Conservation (phyloP, 2,888 invertebrate species). For the Latrodectus elegans region DNA sequence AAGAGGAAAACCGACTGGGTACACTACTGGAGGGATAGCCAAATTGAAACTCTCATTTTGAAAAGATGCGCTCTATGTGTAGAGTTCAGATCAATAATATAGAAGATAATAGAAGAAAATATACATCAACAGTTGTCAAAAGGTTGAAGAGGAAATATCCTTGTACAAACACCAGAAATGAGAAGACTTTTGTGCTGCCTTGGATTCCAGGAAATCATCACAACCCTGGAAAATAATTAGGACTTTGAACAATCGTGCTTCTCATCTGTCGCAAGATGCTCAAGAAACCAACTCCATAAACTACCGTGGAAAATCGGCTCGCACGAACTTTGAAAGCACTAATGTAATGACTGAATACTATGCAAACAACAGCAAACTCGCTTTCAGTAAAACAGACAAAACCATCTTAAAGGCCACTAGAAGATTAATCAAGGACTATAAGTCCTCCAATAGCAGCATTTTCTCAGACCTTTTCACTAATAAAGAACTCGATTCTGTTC, state of each 20-base stretch:
- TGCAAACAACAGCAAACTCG: conserved; percentile 6
- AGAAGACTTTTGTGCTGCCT: too few species aligned
- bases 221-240: conserved; percentile 17
- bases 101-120: background rate
- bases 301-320: conserved; percentile 2
- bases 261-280: conserved; percentile 7
- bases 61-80: too few species aligned
- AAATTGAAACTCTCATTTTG: too few species aligned
- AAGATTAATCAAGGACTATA: conserved; percentile 10
- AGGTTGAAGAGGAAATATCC: conserved; percentile 8
- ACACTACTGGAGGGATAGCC: too few species aligned
- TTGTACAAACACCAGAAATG: conserved; percentile 13
- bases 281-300: conserved; percentile 15
- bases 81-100: too few species aligned
- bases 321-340: conserved; percentile 8
- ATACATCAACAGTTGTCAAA: conserved; percentile 9
- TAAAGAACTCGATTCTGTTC: conserved; percentile 5
- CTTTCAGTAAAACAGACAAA: too few species aligned
- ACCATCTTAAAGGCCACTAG: conserved; percentile 14
- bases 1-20: too few species aligned
- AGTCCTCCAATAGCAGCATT: background rate
- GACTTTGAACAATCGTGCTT: conserved; percentile 11
- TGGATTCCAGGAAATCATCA: background rate
- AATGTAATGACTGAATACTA: conserved; percentile 14
- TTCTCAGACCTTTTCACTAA: too few species aligned